Conservation (phyloP, 2,113 vertebrate genomes). For the Amphiprion percula region DNA sequence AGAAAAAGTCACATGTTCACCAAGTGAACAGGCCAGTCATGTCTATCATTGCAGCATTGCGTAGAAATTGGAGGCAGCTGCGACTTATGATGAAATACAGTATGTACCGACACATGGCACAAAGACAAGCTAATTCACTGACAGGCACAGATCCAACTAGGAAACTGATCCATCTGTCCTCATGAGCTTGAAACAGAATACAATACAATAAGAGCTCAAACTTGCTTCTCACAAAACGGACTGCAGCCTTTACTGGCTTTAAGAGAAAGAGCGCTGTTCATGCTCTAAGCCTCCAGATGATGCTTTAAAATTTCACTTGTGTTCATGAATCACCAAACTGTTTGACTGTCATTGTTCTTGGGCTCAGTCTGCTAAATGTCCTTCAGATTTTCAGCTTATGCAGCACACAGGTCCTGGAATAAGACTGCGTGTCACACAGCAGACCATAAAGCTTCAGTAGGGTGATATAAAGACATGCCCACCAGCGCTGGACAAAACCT, state of each 20-base stretch:
- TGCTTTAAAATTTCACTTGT: not conserved
- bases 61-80: not conserved
- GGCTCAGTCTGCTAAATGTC: not conserved
- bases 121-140: constrained; percentile 1
- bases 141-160: not conserved
- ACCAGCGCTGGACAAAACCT: not conserved
- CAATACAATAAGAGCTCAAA: not conserved
- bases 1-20: not conserved
- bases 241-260: constrained; percentile 27
- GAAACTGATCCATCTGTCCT: constrained; percentile 11
- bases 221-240: constrained; percentile 21
- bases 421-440: not conserved
- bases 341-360: not conserved
- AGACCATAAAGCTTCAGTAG: not conserved
- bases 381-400: not conserved
- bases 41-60: not conserved
- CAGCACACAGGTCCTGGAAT: not conserved
- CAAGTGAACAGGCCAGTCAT: no score
- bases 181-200: constrained; percentile 19
- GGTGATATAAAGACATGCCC: constrained; percentile 11
- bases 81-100: not conserved
- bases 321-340: constrained; percentile 1
- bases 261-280: not conserved
- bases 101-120: not conserved
- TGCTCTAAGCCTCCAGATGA: not conserved